These are phyloP conservation scores for Hyperopisus bebe DNA, from an alignment of 2,113 vertebrate genomes.

Conservation along the genomic window DNA sequence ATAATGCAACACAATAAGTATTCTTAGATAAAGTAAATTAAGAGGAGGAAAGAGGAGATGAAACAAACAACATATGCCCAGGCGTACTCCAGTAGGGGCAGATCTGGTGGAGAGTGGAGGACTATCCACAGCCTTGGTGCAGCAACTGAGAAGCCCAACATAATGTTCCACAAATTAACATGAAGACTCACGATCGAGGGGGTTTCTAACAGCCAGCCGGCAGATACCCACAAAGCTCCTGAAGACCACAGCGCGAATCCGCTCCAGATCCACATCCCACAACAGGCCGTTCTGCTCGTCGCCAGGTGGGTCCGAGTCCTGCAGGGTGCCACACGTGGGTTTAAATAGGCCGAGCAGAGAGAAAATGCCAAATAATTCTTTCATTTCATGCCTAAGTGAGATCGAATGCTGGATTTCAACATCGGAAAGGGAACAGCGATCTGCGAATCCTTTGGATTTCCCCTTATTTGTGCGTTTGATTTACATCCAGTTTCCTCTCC, in stretches of 20 bases:
- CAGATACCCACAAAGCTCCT: slow-evolving; percentile 88
- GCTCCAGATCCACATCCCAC: slow-evolving; percentile 97
- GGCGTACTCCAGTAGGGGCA: too few relatives aligned
- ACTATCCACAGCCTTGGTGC: too few relatives aligned
- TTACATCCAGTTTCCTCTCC: not conserved
- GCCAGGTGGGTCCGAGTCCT: slow-evolving; percentile 74
- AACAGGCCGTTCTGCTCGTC: slow-evolving; percentile 80
- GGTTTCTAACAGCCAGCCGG: not conserved
- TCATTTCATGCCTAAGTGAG: not conserved
- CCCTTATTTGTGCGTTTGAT: not conserved
- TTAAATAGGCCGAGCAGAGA: not conserved
- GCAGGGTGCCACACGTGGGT: not conserved
- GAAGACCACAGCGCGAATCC: slow-evolving; percentile 92
- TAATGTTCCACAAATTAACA: not conserved
- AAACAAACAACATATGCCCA: too few relatives aligned
- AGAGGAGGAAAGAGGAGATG: too few relatives aligned
- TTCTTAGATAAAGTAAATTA: too few relatives aligned
- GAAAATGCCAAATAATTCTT: not conserved
- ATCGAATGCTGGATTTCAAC: not conserved
- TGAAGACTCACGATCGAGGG: not conserved
- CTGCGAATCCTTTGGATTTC: not conserved
- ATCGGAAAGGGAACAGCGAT: not conserved
- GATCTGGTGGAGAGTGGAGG: too few relatives aligned
- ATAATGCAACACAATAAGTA: too few relatives aligned
- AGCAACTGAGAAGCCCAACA: not conserved